Conservation (phyloP, 2,113 vertebrate species). For the Alectura lathami region DNA sequence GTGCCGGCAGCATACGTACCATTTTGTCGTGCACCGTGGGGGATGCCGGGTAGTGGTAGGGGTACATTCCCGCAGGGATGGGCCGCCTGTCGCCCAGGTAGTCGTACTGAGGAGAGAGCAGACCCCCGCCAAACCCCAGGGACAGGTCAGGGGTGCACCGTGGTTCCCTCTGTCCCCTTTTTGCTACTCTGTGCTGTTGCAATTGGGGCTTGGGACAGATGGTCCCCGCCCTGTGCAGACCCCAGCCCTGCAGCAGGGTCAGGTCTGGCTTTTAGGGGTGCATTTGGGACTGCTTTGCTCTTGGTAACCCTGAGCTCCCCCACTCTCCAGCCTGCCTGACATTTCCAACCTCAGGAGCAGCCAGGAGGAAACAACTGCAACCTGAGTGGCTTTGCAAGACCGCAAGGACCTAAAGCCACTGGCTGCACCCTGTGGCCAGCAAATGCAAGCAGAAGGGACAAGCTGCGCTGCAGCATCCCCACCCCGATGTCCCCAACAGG, state of each 20-base stretch:
- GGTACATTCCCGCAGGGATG: slow-evolving; percentile 84
- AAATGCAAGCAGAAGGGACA: fast-evolving
- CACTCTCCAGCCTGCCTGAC: not conserved
- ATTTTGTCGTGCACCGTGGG: slow-evolving; percentile 91
- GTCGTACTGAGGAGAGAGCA: slow-evolving; percentile 86
- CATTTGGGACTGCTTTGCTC: not conserved
- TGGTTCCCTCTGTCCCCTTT: not conserved
- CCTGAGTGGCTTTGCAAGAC: not conserved
- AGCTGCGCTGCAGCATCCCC: not conserved
- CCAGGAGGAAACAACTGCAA: not conserved
- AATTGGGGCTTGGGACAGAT: too few relatives aligned
- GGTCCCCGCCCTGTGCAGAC: not conserved
- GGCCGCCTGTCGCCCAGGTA: slow-evolving; percentile 90
- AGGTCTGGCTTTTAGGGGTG: not conserved
- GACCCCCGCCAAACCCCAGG: not conserved
- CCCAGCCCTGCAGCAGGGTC: too few relatives aligned
- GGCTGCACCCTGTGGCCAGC: not conserved
- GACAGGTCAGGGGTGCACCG: not conserved
- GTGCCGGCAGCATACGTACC: slow-evolving; percentile 76
- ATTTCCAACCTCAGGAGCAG: not conserved
- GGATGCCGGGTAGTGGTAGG: slow-evolving; percentile 90
- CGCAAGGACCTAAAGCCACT: not conserved
- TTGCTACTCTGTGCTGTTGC: not conserved
- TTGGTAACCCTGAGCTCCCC: not conserved
- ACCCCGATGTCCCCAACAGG: fast-evolving